Evolutionary conservation across 2,797 vertebrate genomes (phyloP), one percentile per base, ranked within the genome.

Genomic region (Chloroceryle amazona): DNA sequence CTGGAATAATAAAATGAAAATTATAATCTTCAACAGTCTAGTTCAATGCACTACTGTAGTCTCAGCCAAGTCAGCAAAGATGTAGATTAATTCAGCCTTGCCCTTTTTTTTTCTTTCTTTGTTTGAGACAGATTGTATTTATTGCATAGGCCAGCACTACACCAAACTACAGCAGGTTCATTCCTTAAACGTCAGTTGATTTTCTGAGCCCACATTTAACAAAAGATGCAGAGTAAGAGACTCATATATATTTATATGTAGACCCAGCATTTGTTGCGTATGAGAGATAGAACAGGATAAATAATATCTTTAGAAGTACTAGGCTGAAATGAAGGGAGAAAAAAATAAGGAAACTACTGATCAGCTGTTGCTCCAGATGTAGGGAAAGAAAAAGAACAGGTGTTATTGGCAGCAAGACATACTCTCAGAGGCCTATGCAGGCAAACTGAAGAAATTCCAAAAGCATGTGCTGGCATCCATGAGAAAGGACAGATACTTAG

Each of bases 121-220:
- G 60, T 76, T 94, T 82, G 41, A 70, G 89, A 67, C 52, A 81
- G 87, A 60, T 74, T 80, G 35, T 86, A 83, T 96, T 96, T 90
- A 92, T 83, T 94, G 65, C 68, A 67, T 26, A 67, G 88, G 19
- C 88, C 62, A 90, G 82, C 75, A 90, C 11, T 81, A 91, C 61
- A 51, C 41, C 25, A 71, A 75, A 75, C 65, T 83, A 46, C 57
- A 72, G 41, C 41, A 86, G 15, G 37, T 74, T 91, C 52, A 67
- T 92, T 92, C 68, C 61, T 87, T 91, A 93, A 92, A 86, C 78
- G 81, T 87, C 86, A 71, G 76, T 75, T 86, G 86, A 71, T 89
- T 96, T 93, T 90, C 94, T 65, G 93, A 90, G 86, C 68, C 86
- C 67, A 33, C 28, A 76, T 93, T 90, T 97, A 90, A 93, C 68